A percentile compares a stretch with the other conserved stretches of the same genome.
Evolutionary conservation across 2,888 invertebrate species (phyloP).

Genomic region (Caenorhabditis sulstoni): DNA sequence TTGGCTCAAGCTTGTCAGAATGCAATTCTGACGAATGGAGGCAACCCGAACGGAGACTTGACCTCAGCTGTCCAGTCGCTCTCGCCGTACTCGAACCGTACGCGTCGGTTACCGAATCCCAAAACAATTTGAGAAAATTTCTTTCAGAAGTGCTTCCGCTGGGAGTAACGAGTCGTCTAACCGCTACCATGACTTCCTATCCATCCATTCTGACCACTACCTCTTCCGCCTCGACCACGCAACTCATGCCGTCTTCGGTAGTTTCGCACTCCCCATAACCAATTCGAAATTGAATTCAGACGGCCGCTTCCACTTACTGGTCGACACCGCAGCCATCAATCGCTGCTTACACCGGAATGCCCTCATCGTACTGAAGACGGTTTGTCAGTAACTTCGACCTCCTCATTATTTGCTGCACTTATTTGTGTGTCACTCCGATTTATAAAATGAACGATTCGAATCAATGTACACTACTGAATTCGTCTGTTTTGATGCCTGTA

Average conservation of each 20-base stretch:
- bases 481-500: constrained; percentile 14
- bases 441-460: background rate
- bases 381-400: constrained; percentile 9
- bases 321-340: constrained; percentile 39
- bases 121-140: no score
- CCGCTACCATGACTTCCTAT: constrained; percentile 34
- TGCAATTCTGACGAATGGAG: constrained; percentile 55
- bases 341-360: constrained; percentile 56
- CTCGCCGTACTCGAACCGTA: constrained; percentile 59
- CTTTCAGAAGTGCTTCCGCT: constrained; percentile 50
- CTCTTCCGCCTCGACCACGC: constrained; percentile 23
- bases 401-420: constrained; percentile 1
- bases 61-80: constrained; percentile 57
- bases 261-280: background rate
- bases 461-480: constrained; percentile 1
- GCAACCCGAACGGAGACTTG: constrained; percentile 53
- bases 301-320: constrained; percentile 40
- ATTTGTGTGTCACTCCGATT: constrained; percentile 1
- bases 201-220: constrained; percentile 30
- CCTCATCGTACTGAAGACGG: constrained; percentile 54
- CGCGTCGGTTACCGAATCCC: constrained; percentile 14
- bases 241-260: constrained; percentile 48
- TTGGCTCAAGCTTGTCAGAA: constrained; percentile 76
- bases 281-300: constrained; percentile 7
- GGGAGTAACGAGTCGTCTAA: constrained; percentile 27